Base-by-base conservation (phyloP, 2,113 vertebrate species). In the Corythornis vintsioides region DNA sequence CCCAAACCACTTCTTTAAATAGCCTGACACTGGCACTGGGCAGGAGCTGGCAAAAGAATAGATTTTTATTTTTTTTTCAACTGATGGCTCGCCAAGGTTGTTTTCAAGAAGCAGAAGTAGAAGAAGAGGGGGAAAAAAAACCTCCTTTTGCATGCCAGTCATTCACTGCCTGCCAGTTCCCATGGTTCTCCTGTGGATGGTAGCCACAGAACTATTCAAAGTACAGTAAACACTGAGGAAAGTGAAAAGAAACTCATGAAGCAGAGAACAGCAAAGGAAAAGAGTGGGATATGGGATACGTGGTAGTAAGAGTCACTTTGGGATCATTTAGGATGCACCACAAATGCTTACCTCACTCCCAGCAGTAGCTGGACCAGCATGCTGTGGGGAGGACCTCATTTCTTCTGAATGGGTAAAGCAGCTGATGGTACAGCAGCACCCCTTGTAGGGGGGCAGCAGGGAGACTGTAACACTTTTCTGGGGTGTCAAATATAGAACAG, bases 31-130 rank as follows among this genome's bases (percentile, higher is more conserved):
- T 95, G 94, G 89, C 92, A 89, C 81, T 19, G 56, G 94, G 82
- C 87, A 93, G 91, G 75, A 92, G 86, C 87, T 96, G 95, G 94
- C 87, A 87, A 64, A 87, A 87, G 56, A 96, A 83, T 64, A 31
- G 75, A 76, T 93, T 93, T 80, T 63, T 38, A 38, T 61, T 35
- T 63, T 38, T 61, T 61, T 35, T 94, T 91, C 74, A 91, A 94
- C 82, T 93, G 95, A 96, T 92, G 94, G 75, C 87, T 94, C 9
- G 78, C 94, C 92, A 94, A 92, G 79, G 78, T 94, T 95, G 92
- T 93, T 94, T 93, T 95, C 85, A 92, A 93, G 92, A 63, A 91
- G 86, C 17, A 90, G 72, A 38, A 91, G 78, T 14, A 93, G 93
- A 77, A 94, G 85, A 85, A 69, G 70, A 86, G 53, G 29, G 28